Evolutionary conservation across 2,888 invertebrate species (phyloP), one percentile per base, ranked within the genome.

Genomic region (Apamea epomidion): DNA sequence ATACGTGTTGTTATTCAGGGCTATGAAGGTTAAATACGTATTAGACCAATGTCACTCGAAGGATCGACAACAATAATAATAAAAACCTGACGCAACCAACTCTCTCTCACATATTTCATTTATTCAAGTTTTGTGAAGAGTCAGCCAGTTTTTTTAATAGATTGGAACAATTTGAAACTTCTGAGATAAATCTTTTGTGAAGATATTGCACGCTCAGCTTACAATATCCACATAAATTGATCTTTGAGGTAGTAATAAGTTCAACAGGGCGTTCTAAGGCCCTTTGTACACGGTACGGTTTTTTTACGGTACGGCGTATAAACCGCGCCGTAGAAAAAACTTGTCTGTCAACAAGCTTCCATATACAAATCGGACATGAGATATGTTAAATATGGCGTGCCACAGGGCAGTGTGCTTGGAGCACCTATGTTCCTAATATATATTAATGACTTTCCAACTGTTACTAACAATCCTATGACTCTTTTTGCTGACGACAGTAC

Each of bases 161-260:
- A 60, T 73, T 73, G 72, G 18, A 69, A 16, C 32, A 70, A 79
- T 65, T 82, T 68, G 7, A 60, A 82, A 42, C 37, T 72, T 65
- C 16, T 42, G n/a, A 16, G n/a, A 65, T 62, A 83, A 83, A 76
- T 73, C 73, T n/a, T 84, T 76, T 76, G 69, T 78, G 10, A 4
- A 12, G n/a, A 79, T 78, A 67, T 75, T 70, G 69, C 75, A 65
- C 25, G 42, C 37, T 87, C 68, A 70, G 84, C 32, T 16, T 12
- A 45, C 37, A 72, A 71, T 80, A 54, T 71, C 65, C 45, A 37
- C 21, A 68, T 25, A 79, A 70, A 37, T 60, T 58, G 65, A 51
- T 60, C 18, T 71, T 67, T 80, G 58, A 68, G 51, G 21, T 78
- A 12, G 58, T 62, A 48, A 60, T 32, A 32, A 32, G 32, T 32